Conservation (phyloP, 2,797 vertebrate species). For the Lepus townsendii region DNA sequence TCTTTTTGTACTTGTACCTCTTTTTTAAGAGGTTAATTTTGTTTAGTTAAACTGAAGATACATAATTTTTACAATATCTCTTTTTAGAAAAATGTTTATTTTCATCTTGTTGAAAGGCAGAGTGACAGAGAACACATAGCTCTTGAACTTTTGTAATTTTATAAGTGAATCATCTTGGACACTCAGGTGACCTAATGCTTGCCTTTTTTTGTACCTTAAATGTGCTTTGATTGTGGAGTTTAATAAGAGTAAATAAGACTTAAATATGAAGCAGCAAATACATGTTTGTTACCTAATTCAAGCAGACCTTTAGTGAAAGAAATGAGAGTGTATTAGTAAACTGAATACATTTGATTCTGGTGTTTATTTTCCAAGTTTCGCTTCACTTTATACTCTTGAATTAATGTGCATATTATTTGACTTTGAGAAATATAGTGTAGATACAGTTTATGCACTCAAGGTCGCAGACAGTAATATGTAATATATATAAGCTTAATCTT, state of each 20-base stretch:
- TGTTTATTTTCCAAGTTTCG: slow-evolving; percentile 45
- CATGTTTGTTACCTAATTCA: not conserved
- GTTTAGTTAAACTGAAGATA: not conserved
- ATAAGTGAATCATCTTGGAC: slow-evolving; percentile 29
- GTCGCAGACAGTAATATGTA: not conserved
- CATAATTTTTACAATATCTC: slow-evolving; percentile 27
- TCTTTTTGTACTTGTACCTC: slow-evolving; percentile 4
- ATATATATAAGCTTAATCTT: slow-evolving; percentile 38
- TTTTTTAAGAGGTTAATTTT: slow-evolving; percentile 41
- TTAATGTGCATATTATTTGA: slow-evolving; percentile 37
- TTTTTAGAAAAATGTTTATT: not conserved
- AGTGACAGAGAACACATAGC: too few relatives aligned
- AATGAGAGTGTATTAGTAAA: slow-evolving; percentile 38
- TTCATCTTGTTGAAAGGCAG: too few relatives aligned
- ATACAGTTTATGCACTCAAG: not conserved
- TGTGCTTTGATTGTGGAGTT: slow-evolving; percentile 2
- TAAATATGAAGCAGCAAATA: slow-evolving; percentile 7
- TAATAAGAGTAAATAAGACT: slow-evolving; percentile 50
- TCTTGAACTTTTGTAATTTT: slow-evolving; percentile 53
- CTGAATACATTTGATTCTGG: slow-evolving; percentile 1
- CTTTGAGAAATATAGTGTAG: not conserved
- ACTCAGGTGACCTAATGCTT: not conserved
- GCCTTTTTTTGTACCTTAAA: slow-evolving; percentile 52
- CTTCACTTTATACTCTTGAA: slow-evolving; percentile 54
- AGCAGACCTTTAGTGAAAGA: slow-evolving; percentile 29